Percentiles rank a stretch among this genome's conserved stretches.
Conservation (phyloP, 2,797 vertebrate genomes). For the Lacerta agilis region DNA sequence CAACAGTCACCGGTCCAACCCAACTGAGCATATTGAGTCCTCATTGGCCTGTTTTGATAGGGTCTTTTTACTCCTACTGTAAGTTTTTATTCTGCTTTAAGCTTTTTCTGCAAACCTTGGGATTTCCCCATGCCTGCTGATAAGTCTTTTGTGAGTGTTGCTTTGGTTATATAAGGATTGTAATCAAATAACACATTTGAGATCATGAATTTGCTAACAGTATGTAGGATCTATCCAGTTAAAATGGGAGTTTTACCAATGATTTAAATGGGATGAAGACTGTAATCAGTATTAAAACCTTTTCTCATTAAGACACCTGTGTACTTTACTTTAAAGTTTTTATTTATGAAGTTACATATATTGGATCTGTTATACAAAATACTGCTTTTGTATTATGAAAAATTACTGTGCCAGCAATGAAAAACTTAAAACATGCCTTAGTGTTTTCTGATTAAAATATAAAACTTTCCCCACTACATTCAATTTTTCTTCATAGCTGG, state of each 20-base stretch:
- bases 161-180: neutral
- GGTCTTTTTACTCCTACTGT: too few species aligned
- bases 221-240: neutral
- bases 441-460: constrained; percentile 40
- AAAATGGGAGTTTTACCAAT: neutral
- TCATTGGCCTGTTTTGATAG: neutral
- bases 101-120: too few species aligned
- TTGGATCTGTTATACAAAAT: constrained; percentile 17
- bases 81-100: too few species aligned
- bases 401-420: constrained; percentile 23
- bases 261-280: neutral
- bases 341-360: constrained; percentile 34
- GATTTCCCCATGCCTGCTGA: too few species aligned
- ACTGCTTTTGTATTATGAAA: neutral
- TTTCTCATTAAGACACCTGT: neutral
- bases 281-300: neutral
- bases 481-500: constrained; percentile 45
- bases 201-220: too few species aligned
- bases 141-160: neutral
- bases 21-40: neutral
- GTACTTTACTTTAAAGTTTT: constrained; percentile 30
- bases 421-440: constrained; percentile 26
- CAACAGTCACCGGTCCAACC: neutral
- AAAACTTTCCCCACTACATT: constrained; percentile 9
- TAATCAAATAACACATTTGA: too few species aligned